Evolutionary conservation across 1,140 invertebrate genomes (phyloP), one percentile per base, ranked within the genome.

Genomic region (Heliconius eleuchia): DNA sequence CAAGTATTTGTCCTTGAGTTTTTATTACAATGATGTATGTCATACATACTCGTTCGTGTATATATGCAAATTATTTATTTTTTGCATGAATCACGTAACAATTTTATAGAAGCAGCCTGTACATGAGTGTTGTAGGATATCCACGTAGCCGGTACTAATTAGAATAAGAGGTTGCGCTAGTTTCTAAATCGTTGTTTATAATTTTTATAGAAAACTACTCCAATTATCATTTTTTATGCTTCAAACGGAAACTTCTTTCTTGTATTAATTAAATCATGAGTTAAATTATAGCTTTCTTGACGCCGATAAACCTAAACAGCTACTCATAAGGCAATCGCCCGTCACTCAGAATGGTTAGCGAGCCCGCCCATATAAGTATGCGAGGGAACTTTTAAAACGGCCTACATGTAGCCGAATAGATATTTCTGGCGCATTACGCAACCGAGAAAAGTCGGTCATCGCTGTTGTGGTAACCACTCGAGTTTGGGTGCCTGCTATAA

Each of bases 391-490:
- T 77, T 60, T 76, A 73, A 70, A 77, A 73, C 78, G 80, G 77
- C 83, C 79, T 79, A 83, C 75, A 82, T 73, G 77, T 76, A 71
- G 74, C 50, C 74, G 77, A 76, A 76, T 82, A 71, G 76, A 80
- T 89, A 88, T 89, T 91, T 89, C 85, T 85, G 85, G 83, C 74
- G 80, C 81, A 83, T 92, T 90, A 91, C 88, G 86, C 85, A 91
- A 92, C 79, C 76, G 70, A 81, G 80, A 86, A 89, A 92, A 91
- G 84, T 91, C 88, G 92, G 91, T 90, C 89, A 92, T 90, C 87
- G 86, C 74, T 80, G 72, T 81, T 80, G 79, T 83, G 82, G 85
- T 81, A 78, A 82, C 82, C 85, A 86, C 85, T 89, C 78, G 84
- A 85, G 83, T 81, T 81, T 80, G 79, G 84, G 77, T 79, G 80